Evolutionary conservation across 2,797 vertebrate species (phyloP).

Genomic region (Tragelaphus eurycerus): DNA sequence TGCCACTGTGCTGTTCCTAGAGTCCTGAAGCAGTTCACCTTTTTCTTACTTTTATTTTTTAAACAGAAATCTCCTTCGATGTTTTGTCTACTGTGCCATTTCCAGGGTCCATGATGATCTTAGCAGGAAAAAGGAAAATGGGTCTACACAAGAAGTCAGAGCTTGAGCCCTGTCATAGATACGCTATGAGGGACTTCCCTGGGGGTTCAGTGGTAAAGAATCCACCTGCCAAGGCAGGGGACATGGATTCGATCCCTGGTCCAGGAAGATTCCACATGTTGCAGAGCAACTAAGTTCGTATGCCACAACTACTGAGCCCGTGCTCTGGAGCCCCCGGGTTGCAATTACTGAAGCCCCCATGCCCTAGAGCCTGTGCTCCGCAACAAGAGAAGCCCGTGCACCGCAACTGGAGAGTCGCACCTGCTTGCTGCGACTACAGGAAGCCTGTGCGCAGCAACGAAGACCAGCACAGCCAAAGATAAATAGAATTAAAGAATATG

Average conservation of each 20-base stretch:
- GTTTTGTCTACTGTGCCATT: neutral
- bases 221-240: neutral
- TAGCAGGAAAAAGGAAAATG: neutral
- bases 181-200: neutral
- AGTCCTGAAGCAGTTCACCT: neutral
- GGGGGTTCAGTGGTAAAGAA: neutral
- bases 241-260: neutral
- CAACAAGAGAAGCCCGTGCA: neutral
- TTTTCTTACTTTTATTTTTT: neutral
- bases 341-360: neutral
- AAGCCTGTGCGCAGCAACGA: neutral
- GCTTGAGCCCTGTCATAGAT: neutral
- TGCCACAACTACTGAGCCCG: neutral
- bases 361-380: neutral
- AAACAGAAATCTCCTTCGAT: neutral
- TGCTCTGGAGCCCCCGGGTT: neutral
- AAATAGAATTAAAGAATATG: neutral
- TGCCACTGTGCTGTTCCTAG: neutral
- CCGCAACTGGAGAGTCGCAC: neutral
- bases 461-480: neutral
- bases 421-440: neutral
- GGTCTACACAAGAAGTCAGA: neutral
- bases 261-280: neutral
- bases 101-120: neutral
- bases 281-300: neutral